These are phyloP conservation scores for Gerris lacustris DNA, from an alignment of 2,888 invertebrate genomes.

Conservation along the genomic window DNA sequence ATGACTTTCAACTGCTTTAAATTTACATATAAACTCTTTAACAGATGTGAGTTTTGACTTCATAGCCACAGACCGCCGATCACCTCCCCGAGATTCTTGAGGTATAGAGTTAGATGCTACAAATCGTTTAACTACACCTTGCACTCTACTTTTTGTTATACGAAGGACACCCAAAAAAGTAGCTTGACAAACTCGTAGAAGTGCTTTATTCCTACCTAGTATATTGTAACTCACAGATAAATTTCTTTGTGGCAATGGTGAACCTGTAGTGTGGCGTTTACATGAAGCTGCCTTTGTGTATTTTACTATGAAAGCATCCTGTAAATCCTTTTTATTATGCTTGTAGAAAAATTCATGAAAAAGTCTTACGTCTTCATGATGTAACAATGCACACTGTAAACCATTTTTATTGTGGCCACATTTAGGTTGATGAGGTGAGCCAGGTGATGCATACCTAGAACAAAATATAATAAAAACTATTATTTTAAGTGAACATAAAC, in stretches of 20 bases:
- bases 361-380: not conserved
- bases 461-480: not conserved
- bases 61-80: constrained; percentile 13
- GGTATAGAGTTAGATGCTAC: constrained; percentile 5
- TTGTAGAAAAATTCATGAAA: constrained; percentile 12
- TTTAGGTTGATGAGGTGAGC: not conserved
- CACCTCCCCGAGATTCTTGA: constrained; percentile 14
- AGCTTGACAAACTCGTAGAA: constrained; percentile 8
- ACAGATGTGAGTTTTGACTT: too few relatives aligned
- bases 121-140: constrained; percentile 14
- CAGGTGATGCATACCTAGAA: not conserved
- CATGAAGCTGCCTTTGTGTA: constrained; percentile 8
- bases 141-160: constrained; percentile 14
- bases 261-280: constrained; percentile 6
- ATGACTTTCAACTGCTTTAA: constrained; percentile 11
- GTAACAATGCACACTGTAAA: not conserved
- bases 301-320: too few relatives aligned
- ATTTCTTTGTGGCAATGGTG: not conserved
- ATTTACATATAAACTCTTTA: constrained; percentile 10
- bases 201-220: not conserved
- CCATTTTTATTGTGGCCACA: not conserved
- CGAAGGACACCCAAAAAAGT: constrained; percentile 12
- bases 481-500: not conserved
- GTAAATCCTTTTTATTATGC: too few relatives aligned
- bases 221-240: not conserved